Conservation (phyloP, 1,140 invertebrate species). For the Drosophila serrata region DNA sequence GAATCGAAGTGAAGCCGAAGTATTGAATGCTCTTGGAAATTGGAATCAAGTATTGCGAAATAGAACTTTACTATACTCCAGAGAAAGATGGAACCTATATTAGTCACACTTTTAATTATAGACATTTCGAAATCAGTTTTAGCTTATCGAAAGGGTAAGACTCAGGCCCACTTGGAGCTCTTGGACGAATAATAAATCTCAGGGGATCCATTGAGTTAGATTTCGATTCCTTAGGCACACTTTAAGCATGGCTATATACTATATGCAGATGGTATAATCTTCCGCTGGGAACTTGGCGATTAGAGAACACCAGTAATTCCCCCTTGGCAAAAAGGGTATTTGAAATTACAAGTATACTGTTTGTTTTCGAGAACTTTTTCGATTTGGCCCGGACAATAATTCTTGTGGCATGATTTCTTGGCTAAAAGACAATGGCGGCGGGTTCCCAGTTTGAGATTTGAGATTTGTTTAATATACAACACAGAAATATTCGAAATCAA, state of each 20-base stretch:
- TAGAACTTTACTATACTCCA: not conserved
- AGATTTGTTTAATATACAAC: constrained; percentile 79
- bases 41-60: not conserved
- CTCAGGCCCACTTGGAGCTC: not conserved
- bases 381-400: constrained; percentile 29
- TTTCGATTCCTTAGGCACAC: not conserved
- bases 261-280: constrained; percentile 13
- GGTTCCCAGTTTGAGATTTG: constrained; percentile 20
- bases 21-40: constrained; percentile 34
- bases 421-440: constrained; percentile 74
- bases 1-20: constrained; percentile 26
- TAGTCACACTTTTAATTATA: constrained; percentile 1
- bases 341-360: constrained; percentile 5
- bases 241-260: not conserved
- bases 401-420: constrained; percentile 53
- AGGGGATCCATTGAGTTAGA: constrained; percentile 4
- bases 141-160: not conserved
- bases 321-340: constrained; percentile 29
- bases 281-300: constrained; percentile 7
- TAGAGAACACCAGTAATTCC: constrained; percentile 21
- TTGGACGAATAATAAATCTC: constrained; percentile 16
- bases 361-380: constrained; percentile 19
- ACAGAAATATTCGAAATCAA: constrained; percentile 20
- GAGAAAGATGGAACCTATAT: not conserved
- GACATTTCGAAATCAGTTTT: constrained; percentile 1